Conservation (phyloP, 2,113 vertebrate genomes). For the Plectropomus leopardus region DNA sequence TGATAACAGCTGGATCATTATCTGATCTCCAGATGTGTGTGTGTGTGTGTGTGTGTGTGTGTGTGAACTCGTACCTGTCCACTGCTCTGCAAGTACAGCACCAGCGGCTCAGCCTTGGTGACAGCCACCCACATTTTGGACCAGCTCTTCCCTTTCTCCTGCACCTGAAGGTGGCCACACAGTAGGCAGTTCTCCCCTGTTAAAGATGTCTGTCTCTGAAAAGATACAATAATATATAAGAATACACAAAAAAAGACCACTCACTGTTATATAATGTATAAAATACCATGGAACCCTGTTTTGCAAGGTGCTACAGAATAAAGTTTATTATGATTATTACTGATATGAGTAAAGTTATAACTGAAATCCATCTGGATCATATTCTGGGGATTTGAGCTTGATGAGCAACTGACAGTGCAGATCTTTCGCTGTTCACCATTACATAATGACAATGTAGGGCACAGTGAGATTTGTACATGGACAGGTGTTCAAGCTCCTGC, state of each 20-base stretch:
- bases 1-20: neutral
- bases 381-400: conserved; percentile 45
- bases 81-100: conserved; percentile 87
- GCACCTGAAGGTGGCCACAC: conserved; percentile 87
- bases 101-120: conserved; percentile 87
- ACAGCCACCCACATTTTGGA: conserved; percentile 89
- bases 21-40: neutral
- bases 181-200: conserved; percentile 86
- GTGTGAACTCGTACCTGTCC: conserved; percentile 85
- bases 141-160: conserved; percentile 90
- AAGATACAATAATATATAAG: neutral
- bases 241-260: neutral
- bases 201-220: conserved; percentile 85
- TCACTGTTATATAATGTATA: neutral
- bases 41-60: neutral
- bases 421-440: conserved; percentile 28
- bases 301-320: neutral
- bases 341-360: neutral
- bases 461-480: conserved; percentile 57
- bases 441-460: conserved; percentile 67
- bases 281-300: neutral
- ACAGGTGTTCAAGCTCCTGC: conserved; percentile 50
- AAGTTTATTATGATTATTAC: neutral
- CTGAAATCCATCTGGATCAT: neutral
- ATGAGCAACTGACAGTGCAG: conserved; percentile 38